Conservation (phyloP, 2,797 vertebrate species). For the Dromococcyx pavoninus region DNA sequence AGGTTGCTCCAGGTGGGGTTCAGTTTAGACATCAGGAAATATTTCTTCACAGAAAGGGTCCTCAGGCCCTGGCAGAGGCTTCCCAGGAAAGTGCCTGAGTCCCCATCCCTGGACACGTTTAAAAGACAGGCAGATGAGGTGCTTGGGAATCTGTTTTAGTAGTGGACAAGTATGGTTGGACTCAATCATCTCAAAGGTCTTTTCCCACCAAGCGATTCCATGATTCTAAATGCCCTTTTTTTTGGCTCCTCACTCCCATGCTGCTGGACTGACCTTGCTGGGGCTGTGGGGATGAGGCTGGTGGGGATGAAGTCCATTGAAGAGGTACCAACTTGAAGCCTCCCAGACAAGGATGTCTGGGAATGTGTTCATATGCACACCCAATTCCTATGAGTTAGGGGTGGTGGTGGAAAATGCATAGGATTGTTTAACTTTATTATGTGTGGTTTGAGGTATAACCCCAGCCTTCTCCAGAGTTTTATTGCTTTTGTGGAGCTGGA, state of each 20-base stretch:
- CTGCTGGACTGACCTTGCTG: neutral
- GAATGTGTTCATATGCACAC: neutral
- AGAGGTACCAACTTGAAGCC: neutral
- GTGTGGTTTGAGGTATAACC: neutral
- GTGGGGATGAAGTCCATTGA: neutral
- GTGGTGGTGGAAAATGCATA: neutral
- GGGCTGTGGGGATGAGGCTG: neutral
- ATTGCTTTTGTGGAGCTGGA: neutral
- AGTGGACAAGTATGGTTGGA: no score
- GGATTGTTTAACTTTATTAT: neutral
- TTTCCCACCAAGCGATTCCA: no score
- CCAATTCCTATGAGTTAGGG: neutral
- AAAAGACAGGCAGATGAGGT: no score
- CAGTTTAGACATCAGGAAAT: no score
- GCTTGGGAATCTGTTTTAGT: no score
- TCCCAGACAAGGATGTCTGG: neutral
- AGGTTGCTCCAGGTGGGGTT: no score
- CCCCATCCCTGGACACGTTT: no score
- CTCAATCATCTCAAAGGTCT: no score
- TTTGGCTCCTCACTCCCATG: neutral
- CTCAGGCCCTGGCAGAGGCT: no score
- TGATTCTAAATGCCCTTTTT: neutral
- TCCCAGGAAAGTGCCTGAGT: no score
- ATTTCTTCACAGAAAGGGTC: no score
- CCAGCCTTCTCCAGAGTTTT: neutral